A percentile compares a stretch with the other conserved stretches of the same genome.
phyloP scores from a whole-genome alignment of 2,888 invertebrate species.

The Xestia xanthographa region DNA sequence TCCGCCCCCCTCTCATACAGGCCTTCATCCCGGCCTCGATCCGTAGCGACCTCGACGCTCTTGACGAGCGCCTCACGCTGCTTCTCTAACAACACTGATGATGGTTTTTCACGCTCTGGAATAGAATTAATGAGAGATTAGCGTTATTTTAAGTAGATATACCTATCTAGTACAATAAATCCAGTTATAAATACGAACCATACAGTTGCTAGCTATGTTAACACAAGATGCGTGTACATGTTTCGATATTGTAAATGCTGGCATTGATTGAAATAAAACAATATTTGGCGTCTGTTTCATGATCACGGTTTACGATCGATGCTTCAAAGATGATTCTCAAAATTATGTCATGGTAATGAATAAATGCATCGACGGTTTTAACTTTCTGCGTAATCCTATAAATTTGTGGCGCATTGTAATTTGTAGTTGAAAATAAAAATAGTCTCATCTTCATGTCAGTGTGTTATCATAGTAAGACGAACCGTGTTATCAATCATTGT shows the following conservation, averaged over 20 bases:
- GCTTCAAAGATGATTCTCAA: slow-evolving; percentile 19
- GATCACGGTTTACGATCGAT: slow-evolving; percentile 32
- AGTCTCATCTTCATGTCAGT: background rate
- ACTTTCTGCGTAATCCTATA: slow-evolving; percentile 2
- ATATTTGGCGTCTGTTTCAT: slow-evolving; percentile 33
- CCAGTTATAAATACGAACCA: background rate
- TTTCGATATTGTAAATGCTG: slow-evolving; percentile 13
- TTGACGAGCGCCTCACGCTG: slow-evolving; percentile 91
- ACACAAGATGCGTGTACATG: slow-evolving; percentile 35
- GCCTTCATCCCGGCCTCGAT: slow-evolving; percentile 77
- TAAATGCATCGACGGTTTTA: slow-evolving; percentile 24
- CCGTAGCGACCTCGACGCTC: slow-evolving; percentile 87
- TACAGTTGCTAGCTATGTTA: background rate
- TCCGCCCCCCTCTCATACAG: slow-evolving; percentile 83
- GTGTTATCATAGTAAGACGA: slow-evolving; percentile 9
- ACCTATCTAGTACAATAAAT: background rate
- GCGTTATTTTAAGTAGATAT: background rate
- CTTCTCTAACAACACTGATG: slow-evolving; percentile 92
- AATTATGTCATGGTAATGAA: background rate
- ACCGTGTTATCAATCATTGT: slow-evolving; percentile 42
- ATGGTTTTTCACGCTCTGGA: slow-evolving; percentile 94
- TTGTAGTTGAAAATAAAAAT: background rate
- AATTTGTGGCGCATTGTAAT: background rate
- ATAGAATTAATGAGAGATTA: slow-evolving; percentile 47
- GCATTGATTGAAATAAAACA: slow-evolving; percentile 40